Percentiles rank a stretch among this genome's conserved stretches.
Evolutionary conservation across 2,113 vertebrate genomes (phyloP).

Genomic region (Rattus rattus): DNA sequence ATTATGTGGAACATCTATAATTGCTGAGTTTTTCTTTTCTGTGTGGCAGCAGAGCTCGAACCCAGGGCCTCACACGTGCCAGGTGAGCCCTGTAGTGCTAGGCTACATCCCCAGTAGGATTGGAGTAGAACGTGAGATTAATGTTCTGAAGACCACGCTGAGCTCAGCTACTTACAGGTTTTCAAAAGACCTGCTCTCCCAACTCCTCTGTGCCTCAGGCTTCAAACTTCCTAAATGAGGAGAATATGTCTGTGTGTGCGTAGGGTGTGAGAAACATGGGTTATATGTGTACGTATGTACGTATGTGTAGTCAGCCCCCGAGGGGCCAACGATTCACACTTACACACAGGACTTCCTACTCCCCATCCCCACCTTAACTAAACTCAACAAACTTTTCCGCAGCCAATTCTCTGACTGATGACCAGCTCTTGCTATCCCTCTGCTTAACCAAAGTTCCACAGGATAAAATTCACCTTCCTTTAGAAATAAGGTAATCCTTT

Average conservation of each 20-base stretch:
- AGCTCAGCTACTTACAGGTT: background rate
- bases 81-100: no score
- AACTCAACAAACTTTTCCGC: background rate
- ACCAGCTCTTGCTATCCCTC: background rate
- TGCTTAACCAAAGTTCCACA: background rate
- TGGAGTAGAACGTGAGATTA: background rate
- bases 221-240: background rate
- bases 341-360: background rate
- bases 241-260: background rate
- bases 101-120: background rate
- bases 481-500: background rate
- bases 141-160: background rate
- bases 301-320: background rate
- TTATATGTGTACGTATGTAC: background rate
- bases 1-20: background rate
- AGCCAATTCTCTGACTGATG: background rate
- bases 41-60: background rate
- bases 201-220: background rate
- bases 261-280: background rate
- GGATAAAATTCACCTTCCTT: background rate
- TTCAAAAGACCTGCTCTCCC: background rate
- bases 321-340: background rate
- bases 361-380: background rate
- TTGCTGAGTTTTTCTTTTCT: background rate
- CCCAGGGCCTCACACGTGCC: background rate